Base-by-base conservation (phyloP, 2,113 vertebrate genomes). In the Cyanoliseus patagonus region DNA sequence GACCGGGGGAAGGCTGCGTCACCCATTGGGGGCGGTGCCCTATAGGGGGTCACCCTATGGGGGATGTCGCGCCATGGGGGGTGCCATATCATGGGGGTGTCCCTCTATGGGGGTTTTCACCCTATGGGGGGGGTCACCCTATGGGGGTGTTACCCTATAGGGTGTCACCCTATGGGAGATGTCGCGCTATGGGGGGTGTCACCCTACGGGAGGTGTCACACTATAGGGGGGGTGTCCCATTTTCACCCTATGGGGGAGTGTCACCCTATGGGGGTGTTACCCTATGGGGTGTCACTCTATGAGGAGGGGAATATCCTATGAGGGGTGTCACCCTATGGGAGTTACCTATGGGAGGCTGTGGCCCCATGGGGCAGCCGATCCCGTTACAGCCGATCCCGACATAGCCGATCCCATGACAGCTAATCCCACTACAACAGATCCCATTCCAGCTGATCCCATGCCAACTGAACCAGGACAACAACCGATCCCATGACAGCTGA, bases 401-500 rank as follows among this genome's bases (percentile, higher is more conserved):
- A 46, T 46, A 8, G 0, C 55, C 10, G 6, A 15, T 68, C 62
- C 62, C 17, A 1, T 11, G 23, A 15, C 24, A 33, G 20, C 19
- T 2, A 3, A 4, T 31, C 72, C 52, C 13, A 2, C 31, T 8
- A 9, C 27, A 39, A 17, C 30, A 2, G 31, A 30, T 63, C 46
- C 42, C 14, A 0, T 37, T 11, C 2, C 17, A 39, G 17, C 17
- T 44, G 42, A 41, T 41, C 39, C 11, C 39, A 39, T 39, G n/a
- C n/a, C 22, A 51, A 24, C 20, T 24, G 49, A 27, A 13, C 51
- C 28, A 16, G 41, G 41, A 42, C 51, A 42, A 6, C 10, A 24
- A n/a, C 27, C 3, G 7, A 3, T 57, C 51, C 41, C 8, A 0
- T 16, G 35, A 35, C 53, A 59, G 33, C 18, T 1, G 1, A 25